phyloP scores from a whole-genome alignment of 2,113 vertebrate species.

The human (Homo sapiens) region DNA sequence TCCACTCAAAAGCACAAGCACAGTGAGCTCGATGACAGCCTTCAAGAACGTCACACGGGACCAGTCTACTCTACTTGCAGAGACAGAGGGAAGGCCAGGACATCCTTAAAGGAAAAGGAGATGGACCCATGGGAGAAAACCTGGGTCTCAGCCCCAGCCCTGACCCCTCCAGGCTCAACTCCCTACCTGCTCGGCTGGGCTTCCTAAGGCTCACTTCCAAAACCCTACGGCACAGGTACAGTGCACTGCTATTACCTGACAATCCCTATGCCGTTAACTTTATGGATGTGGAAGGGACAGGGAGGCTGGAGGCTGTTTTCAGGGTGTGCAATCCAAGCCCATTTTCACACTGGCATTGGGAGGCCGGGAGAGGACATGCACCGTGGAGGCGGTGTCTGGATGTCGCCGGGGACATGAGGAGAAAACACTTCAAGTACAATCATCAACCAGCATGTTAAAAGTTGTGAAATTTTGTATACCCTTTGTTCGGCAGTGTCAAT shows the following conservation, averaged over 20 bases:
- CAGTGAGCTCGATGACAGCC: not conserved
- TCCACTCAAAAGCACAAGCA: not conserved
- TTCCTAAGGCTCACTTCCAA: not conserved
- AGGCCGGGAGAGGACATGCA: not conserved
- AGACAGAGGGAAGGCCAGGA: not conserved
- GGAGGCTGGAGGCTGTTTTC: not conserved
- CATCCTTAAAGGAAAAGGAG: not conserved
- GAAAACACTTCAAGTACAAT: not conserved
- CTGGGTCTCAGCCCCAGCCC: not conserved
- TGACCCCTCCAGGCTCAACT: not conserved
- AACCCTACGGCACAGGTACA: not conserved
- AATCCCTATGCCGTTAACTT: not conserved
- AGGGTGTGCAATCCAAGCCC: not conserved
- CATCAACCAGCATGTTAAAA: not conserved
- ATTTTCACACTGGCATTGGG: not conserved
- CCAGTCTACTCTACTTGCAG: not conserved
- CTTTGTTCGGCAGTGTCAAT: not conserved
- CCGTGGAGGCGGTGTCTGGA: not conserved
- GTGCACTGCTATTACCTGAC: not conserved
- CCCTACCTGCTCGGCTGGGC: not conserved
- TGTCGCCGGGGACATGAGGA: not conserved
- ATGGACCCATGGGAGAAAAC: not conserved
- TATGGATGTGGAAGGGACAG: not conserved
- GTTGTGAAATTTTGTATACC: not conserved
- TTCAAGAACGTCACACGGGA: not conserved